phyloP scores from a whole-genome alignment of 1,140 invertebrate genomes.

The Drosophila cardini region DNA sequence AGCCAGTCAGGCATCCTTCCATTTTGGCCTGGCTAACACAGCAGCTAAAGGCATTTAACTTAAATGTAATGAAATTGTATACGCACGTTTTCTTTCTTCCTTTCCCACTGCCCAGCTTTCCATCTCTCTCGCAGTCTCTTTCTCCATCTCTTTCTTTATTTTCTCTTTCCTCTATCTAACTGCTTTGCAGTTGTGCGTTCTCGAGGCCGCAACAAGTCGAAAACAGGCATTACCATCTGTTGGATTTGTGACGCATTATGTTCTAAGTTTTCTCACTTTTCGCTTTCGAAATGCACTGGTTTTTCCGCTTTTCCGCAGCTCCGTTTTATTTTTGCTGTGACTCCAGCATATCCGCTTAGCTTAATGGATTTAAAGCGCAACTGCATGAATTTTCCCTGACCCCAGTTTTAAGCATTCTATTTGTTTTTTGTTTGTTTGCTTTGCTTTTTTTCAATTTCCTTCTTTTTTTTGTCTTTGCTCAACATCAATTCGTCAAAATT shows the following conservation, averaged over 20 bases:
- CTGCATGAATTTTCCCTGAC: slow-evolving; percentile 15
- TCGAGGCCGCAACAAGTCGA: slow-evolving; percentile 11
- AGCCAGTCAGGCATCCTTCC: neutral
- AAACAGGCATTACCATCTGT: slow-evolving; percentile 7
- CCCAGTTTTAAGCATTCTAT: slow-evolving; percentile 1
- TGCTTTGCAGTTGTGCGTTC: slow-evolving; percentile 27
- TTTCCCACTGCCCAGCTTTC: slow-evolving; percentile 1
- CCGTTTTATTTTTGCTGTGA: neutral
- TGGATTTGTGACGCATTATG: slow-evolving; percentile 64
- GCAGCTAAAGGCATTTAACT: slow-evolving; percentile 76
- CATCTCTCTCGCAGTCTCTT: slow-evolving; percentile 2
- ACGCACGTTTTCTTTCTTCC: slow-evolving; percentile 58
- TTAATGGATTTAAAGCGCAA: slow-evolving; percentile 65
- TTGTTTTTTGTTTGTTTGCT: too few species aligned
- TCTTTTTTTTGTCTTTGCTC: neutral
- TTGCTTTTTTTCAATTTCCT: neutral
- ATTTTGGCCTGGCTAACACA: slow-evolving; percentile 26
- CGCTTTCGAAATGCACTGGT: slow-evolving; percentile 47
- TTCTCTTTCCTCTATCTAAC: slow-evolving; percentile 11
- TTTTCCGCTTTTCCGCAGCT: slow-evolving; percentile 33
- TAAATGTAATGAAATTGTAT: slow-evolving; percentile 77
- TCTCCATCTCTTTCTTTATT: neutral
- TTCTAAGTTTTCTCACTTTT: slow-evolving; percentile 61
- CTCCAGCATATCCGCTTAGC: slow-evolving; percentile 8
- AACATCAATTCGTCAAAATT: slow-evolving; percentile 25